These are phyloP conservation scores for Gonioctena quinquepunctata DNA, from an alignment of 1,140 invertebrate genomes.

Conservation along the genomic window DNA sequence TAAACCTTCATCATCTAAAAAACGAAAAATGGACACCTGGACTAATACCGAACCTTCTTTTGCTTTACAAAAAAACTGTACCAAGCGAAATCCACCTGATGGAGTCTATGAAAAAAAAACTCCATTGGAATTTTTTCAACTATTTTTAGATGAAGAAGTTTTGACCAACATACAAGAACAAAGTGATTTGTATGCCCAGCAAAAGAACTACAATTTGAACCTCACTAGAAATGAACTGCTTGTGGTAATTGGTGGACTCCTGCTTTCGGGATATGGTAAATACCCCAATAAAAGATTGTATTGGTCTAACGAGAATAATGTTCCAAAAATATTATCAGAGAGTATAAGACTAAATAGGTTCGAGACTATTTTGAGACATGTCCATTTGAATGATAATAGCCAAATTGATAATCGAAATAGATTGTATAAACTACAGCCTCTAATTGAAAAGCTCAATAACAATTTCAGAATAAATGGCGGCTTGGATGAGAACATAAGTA, in stretches of 20 bases:
- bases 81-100: neutral
- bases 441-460: conserved; percentile 25
- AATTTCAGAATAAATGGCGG: conserved; percentile 33
- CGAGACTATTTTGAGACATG: conserved; percentile 30
- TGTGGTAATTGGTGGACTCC: neutral
- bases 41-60: no score
- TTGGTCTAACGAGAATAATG: neutral
- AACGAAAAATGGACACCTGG: no score
- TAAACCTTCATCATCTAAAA: no score
- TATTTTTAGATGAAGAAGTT: neutral
- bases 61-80: no score
- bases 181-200: neutral
- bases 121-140: neutral
- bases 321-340: conserved; percentile 20
- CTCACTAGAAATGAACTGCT: neutral
- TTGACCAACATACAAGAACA: neutral
- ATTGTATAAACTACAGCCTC: neutral
- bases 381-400: conserved; percentile 32
- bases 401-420: neutral
- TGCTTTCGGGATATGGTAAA: conserved; percentile 9
- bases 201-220: neutral
- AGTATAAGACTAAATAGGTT: conserved; percentile 33
- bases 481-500: conserved; percentile 25
- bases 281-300: conserved; percentile 7
- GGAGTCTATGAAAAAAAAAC: neutral